Conservation (phyloP, 1,140 invertebrate species). For the Brevipalpus yothersi region DNA sequence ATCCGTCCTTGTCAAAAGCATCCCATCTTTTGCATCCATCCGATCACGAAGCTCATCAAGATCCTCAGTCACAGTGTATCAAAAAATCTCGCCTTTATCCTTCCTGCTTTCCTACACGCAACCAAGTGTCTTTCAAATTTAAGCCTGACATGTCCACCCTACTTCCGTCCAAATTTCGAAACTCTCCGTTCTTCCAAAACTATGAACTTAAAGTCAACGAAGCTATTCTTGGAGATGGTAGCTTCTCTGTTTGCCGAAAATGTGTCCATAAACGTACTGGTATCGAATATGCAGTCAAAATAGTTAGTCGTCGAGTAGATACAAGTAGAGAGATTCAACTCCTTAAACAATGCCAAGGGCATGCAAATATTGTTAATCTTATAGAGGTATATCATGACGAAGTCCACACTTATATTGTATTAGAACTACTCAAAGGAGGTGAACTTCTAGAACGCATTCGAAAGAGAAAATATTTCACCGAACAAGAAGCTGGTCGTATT, state of each 20-base stretch:
- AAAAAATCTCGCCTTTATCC: background rate
- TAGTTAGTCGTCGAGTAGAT: conserved; percentile 50
- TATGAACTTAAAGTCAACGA: conserved; percentile 45
- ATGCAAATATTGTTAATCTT: conserved; percentile 62
- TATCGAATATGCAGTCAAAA: conserved; percentile 66
- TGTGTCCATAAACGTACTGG: conserved; percentile 46
- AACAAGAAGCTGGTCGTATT: conserved; percentile 37
- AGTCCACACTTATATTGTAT: conserved; percentile 57
- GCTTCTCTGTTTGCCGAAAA: conserved; percentile 59
- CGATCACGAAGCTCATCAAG: too few species aligned
- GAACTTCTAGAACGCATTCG: conserved; percentile 49
- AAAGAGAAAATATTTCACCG: conserved; percentile 33
- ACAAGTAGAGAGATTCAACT: conserved; percentile 47
- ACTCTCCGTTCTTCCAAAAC: conserved; percentile 57
- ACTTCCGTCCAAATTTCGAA: conserved; percentile 28
- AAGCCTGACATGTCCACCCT: conserved; percentile 16
- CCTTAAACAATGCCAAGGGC: conserved; percentile 52
- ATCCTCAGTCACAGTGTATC: too few species aligned
- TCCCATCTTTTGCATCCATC: too few species aligned
- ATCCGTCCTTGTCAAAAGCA: too few species aligned
- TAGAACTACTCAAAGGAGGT: conserved; percentile 59
- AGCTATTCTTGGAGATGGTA: conserved; percentile 54
- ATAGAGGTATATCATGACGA: conserved; percentile 55
- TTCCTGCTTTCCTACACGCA: background rate
- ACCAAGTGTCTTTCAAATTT: background rate